Evolutionary conservation across 2,888 invertebrate species (phyloP), one percentile per base, ranked within the genome.

Genomic region (Ormyrus thymus): DNA sequence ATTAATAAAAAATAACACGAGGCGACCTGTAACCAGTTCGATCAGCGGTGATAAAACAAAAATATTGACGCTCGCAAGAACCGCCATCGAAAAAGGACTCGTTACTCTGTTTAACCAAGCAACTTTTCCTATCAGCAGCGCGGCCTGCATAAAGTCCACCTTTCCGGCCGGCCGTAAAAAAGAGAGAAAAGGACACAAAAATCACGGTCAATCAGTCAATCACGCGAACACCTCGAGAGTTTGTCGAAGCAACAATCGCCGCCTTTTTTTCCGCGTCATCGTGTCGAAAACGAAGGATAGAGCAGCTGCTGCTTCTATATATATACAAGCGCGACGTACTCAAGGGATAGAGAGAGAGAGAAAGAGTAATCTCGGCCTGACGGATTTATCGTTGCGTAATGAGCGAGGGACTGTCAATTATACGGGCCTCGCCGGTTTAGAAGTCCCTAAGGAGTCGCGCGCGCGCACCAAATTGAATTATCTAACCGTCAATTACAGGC

Each of bases 191-290:
- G 51, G 5, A 6, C n/a, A 10, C 11, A 59, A 51, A 64, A 78
- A 64, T 65, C 59, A 46, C 55, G 58, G 59, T 4, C 70, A 75
- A 74, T 78, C 73, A 69, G 59, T 70, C 69, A 65, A 65, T 70
- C 58, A 65, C 62, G 48, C 9, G 45, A 69, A 50, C 51, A 56
- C 48, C 46, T 51, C 53, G 48, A 51, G 70, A 29, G 53, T 58
- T 75, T 61, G 62, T 62, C 15, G 53, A 75, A 53, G 70, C 51
- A 79, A 75, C 59, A 70, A 50, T 58, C 73, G n/a, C 45, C 45
- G 45, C 11, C 29, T n/a, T 50, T 61, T n/a, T 29, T 46, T n/a
- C 13, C 11, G 53, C 29, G 62, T 72, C 62, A 62, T 72, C 53
- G 71, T 53, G 62, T 53, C 61, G 62, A 72, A 61, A 62, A 29